A percentile compares a stretch with the other conserved stretches of the same genome.
Conservation (phyloP, 2,888 invertebrate genomes). For the Yponomeuta cagnagella region DNA sequence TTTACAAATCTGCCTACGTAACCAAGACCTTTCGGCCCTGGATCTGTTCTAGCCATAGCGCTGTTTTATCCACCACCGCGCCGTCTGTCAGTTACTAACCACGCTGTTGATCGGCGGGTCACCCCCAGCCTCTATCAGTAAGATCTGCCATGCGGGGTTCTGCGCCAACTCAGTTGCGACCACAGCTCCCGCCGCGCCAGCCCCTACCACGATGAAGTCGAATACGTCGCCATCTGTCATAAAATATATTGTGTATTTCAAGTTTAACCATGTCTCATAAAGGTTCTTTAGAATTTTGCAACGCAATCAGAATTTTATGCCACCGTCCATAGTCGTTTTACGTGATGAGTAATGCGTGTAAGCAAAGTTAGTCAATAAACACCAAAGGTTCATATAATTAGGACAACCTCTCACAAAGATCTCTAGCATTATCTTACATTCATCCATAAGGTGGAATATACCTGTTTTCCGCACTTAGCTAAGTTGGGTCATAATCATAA, state of each 20-base stretch:
- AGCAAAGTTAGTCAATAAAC: too few relatives aligned
- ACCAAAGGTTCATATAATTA: too few relatives aligned
- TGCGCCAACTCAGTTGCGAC: background rate
- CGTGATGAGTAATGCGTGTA: too few relatives aligned
- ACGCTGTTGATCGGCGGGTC: conserved; percentile 5
- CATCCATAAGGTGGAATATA: too few relatives aligned
- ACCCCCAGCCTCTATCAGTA: conserved; percentile 2
- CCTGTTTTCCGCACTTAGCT: too few relatives aligned
- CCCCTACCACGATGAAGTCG: conserved; percentile 3
- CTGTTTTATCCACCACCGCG: too few relatives aligned
- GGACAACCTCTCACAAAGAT: too few relatives aligned
- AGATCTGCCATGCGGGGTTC: background rate
- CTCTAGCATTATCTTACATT: too few relatives aligned
- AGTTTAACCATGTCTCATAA: background rate
- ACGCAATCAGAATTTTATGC: background rate
- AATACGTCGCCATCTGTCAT: background rate
- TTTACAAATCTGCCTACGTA: too few relatives aligned
- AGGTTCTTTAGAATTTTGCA: background rate
- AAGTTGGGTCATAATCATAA: too few relatives aligned
- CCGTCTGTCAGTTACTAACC: background rate
- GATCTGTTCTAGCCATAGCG: too few relatives aligned
- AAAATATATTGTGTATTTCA: background rate
- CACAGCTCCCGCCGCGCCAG: background rate
- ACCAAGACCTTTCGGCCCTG: background rate
- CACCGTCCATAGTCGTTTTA: background rate